Conservation (phyloP, 2,797 vertebrate species). For the Squalus acanthias region DNA sequence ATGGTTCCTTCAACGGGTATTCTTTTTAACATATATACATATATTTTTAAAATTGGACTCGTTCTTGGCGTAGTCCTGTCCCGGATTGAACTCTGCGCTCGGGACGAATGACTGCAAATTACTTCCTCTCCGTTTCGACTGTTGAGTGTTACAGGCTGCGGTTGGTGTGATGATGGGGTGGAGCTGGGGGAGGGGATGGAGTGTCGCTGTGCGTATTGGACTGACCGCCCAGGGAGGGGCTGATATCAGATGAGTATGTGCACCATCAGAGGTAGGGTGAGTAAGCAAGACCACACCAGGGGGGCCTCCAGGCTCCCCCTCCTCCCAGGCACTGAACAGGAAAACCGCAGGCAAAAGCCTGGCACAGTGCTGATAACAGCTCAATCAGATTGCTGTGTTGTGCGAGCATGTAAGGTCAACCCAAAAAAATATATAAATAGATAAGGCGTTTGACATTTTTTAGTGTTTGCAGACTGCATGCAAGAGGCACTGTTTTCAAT, state of each 20-base stretch:
- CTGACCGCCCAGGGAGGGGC: neutral
- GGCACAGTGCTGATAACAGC: neutral
- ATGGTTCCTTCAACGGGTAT: neutral
- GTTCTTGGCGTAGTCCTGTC: neutral
- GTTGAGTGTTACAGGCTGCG: neutral
- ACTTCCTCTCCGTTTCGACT: neutral
- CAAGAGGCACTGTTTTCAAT: neutral
- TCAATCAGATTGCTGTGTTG: neutral
- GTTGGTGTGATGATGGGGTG: neutral
- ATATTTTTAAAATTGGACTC: neutral
- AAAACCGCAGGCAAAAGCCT: conserved; percentile 20
- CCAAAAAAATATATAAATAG: neutral
- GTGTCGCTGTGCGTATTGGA: neutral
- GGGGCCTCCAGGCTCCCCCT: neutral
- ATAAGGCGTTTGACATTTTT: neutral
- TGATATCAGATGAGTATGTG: neutral
- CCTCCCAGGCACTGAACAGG: neutral
- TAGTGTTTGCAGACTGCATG: neutral
- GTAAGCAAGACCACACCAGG: neutral
- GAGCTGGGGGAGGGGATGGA: neutral
- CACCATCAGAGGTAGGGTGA: neutral
- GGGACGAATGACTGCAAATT: neutral
- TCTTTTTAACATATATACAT: too few species aligned
- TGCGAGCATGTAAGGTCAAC: neutral
- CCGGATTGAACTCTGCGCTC: neutral